Evolutionary conservation across 1,140 invertebrate species (phyloP), one percentile per base, ranked within the genome.

Genomic region (Cyrtorhinus lividipennis): DNA sequence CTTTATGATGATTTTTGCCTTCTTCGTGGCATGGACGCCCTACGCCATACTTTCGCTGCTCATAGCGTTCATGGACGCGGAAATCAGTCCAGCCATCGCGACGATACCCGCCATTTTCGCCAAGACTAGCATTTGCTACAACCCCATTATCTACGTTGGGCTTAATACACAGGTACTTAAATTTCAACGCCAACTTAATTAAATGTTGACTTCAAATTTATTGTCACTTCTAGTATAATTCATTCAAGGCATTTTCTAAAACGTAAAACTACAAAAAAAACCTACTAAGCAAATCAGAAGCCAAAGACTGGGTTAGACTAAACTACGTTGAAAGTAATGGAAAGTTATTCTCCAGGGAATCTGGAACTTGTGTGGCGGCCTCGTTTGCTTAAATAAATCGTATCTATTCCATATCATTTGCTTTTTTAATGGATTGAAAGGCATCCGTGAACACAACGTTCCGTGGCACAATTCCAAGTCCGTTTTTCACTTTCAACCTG

Each of bases 121-220:
- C 24, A 90, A 90, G 71, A 83, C 84, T 45, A 87, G 84, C 18
- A 87, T 87, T 30, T 88, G 87, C 71, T 88, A 89, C 72, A 87
- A 91, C 70, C 87, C 88, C 0, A 74, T 90, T 46, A 88, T 91
- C 45, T 91, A 91, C 72, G 83, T 87, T 2, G 81, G 83, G 44
- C 78, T 86, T 70, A 87, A 87, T 69, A 79, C 79, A 15, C 84
- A 86, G 72, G 83, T 84, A 71, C 71, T 64, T 67, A 12, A 20
- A 1, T 56, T 53, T 64, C 61, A 15, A 10, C 12, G 24, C 46
- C 2, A 10, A 10, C 22, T 56, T 61, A 1, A 60, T 63, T 8
- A 44, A n/a, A n/a, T 44, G 38, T 44, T n/a, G n/a, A n/a, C n/a
- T n/a, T 57, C 13, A 27, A 27, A 38, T 45, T 2, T 12, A 20